Evolutionary conservation across 2,888 invertebrate species (phyloP).

Genomic region (Parthenolecanium corni): DNA sequence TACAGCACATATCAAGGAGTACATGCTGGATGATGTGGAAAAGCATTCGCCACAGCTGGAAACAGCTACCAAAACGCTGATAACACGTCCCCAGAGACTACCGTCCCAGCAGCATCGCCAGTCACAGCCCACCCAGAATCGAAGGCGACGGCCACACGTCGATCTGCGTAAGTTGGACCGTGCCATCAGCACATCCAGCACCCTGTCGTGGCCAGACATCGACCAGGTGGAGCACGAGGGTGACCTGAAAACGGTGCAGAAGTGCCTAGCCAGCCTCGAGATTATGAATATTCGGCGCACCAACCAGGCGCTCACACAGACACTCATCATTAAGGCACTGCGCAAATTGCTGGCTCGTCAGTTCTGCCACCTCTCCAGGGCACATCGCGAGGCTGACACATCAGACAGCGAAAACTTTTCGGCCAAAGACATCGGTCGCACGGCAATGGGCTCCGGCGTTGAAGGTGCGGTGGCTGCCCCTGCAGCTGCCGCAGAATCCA

Average conservation of each 20-base stretch:
- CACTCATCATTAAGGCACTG: conserved; percentile 6
- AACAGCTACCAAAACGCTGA: not conserved
- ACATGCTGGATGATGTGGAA: not conserved
- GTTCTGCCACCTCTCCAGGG: not conserved
- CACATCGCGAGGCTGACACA: too few species aligned
- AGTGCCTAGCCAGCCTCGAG: conserved; percentile 12
- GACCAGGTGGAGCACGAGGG: not conserved
- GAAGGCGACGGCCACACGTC: not conserved
- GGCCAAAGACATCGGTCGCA: too few species aligned
- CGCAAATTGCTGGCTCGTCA: conserved; percentile 15
- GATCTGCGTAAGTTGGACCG: not conserved
- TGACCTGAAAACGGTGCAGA: conserved; percentile 2
- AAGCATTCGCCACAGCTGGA: not conserved
- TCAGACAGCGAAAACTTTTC: too few species aligned
- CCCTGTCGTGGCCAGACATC: not conserved
- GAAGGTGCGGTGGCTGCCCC: too few species aligned
- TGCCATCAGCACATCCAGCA: not conserved
- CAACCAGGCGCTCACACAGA: conserved; percentile 15
- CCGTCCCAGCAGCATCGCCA: not conserved
- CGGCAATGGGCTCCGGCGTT: too few species aligned
- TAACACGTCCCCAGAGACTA: too few species aligned
- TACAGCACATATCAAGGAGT: not conserved
- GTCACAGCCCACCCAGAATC: not conserved
- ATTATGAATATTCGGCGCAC: conserved; percentile 10
- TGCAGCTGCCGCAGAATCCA: too few species aligned